phyloP scores from a whole-genome alignment of 2,888 invertebrate genomes.

The Zygothrica quintamaculata region DNA sequence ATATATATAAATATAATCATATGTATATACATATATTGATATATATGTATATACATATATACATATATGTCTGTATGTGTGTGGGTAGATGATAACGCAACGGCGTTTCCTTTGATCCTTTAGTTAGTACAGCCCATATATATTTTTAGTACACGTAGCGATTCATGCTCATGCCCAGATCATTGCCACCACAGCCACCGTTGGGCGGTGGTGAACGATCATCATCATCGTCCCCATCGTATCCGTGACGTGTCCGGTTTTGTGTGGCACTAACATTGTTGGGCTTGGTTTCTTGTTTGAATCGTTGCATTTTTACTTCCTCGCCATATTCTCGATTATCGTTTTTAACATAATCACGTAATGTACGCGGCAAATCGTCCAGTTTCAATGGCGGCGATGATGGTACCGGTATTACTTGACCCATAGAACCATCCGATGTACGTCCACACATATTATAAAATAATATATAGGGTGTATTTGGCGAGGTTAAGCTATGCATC shows the following conservation, averaged over 20 bases:
- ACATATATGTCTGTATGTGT: slow-evolving; percentile 21
- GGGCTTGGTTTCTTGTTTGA: slow-evolving; percentile 62
- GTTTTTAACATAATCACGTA: slow-evolving; percentile 82
- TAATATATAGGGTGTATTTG: slow-evolving; percentile 93
- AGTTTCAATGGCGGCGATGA: slow-evolving; percentile 73
- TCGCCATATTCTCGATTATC: slow-evolving; percentile 82
- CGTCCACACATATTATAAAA: slow-evolving; percentile 88
- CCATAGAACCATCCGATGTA: slow-evolving; percentile 60
- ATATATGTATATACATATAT: slow-evolving; percentile 29
- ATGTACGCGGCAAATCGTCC: slow-evolving; percentile 81
- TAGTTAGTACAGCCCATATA: slow-evolving; percentile 10
- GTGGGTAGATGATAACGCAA: slow-evolving; percentile 1
- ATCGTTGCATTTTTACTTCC: slow-evolving; percentile 77
- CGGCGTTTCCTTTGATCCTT: slow-evolving; percentile 12
- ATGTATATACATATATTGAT: slow-evolving; percentile 14
- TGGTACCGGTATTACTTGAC: slow-evolving; percentile 79
- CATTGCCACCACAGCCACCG: slow-evolving; percentile 83
- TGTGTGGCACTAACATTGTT: slow-evolving; percentile 35
- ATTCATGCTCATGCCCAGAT: slow-evolving; percentile 81
- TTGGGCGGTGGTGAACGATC: slow-evolving; percentile 83
- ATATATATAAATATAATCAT: no score
- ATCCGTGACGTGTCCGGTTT: slow-evolving; percentile 49
- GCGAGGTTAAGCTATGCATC: slow-evolving; percentile 87
- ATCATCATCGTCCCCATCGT: slow-evolving; percentile 79
- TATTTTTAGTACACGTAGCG: slow-evolving; percentile 82